These are phyloP conservation scores for Drosophila baimaii DNA, from an alignment of 1,140 invertebrate species.

Conservation along the genomic window DNA sequence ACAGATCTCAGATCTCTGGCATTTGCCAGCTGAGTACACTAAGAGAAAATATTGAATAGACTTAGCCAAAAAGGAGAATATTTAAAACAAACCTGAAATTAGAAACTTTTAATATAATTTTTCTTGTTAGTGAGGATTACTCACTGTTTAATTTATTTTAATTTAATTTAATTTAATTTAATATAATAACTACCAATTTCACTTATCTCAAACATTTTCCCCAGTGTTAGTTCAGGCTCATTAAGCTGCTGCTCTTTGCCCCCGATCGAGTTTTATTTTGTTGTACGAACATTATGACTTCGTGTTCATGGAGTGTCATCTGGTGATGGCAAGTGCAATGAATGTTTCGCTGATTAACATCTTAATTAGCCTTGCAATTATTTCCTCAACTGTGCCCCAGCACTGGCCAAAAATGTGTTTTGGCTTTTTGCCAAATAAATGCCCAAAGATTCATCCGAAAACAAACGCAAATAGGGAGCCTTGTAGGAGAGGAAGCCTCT, in stretches of 20 bases:
- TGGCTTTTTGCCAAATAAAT: conserved; percentile 30
- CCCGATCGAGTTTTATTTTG: conserved; percentile 31
- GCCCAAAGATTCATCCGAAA: conserved; percentile 13
- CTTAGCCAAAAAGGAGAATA: no score
- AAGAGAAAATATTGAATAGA: not conserved
- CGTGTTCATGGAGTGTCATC: conserved; percentile 32
- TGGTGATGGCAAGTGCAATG: conserved; percentile 40
- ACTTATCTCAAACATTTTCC: not conserved
- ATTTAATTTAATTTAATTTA: no score
- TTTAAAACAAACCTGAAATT: no score
- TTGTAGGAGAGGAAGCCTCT: not conserved
- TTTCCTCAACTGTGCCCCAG: conserved; percentile 25
- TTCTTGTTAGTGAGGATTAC: no score
- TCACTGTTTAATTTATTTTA: no score
- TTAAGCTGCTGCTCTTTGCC: conserved; percentile 42
- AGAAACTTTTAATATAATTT: not conserved
- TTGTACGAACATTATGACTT: conserved; percentile 21
- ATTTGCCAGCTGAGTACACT: conserved; percentile 35
- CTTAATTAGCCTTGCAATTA: conserved; percentile 57
- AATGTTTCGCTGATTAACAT: conserved; percentile 51
- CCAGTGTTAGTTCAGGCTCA: conserved; percentile 9
- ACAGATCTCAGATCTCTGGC: conserved; percentile 32
- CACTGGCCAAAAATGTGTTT: conserved; percentile 13
- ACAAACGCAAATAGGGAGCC: conserved; percentile 22
- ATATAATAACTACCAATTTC: no score